These are phyloP conservation scores for Caenorhabditis doughertyi DNA, from an alignment of 2,888 invertebrate genomes.

Conservation along the genomic window DNA sequence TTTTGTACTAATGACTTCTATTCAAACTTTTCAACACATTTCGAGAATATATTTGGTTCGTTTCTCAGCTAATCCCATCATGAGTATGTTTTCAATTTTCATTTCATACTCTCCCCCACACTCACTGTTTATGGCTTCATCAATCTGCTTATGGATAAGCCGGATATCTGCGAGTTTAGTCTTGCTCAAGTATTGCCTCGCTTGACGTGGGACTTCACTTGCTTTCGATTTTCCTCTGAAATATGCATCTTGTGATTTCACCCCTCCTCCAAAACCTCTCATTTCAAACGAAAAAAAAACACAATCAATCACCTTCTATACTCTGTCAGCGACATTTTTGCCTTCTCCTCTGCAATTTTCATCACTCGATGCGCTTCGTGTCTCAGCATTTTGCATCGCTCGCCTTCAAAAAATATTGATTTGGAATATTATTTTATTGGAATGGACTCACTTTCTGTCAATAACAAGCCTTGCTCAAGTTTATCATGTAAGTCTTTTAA, in stretches of 20 bases:
- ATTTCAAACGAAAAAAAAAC: neutral
- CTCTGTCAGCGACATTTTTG: conserved; percentile 90
- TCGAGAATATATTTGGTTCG: too few relatives aligned
- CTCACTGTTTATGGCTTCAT: conserved; percentile 68
- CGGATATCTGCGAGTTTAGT: conserved; percentile 56
- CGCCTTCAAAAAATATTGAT: conserved; percentile 84
- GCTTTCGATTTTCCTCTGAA: conserved; percentile 77
- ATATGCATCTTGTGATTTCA: conserved; percentile 57
- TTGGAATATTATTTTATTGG: neutral
- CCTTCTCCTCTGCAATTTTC: conserved; percentile 93
- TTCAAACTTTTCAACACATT: too few relatives aligned
- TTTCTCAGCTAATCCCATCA: neutral
- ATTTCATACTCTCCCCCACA: neutral
- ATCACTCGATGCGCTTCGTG: conserved; percentile 92
- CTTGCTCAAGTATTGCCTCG: conserved; percentile 69
- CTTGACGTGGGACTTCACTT: conserved; percentile 69
- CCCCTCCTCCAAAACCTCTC: conserved; percentile 77
- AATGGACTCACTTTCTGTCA: conserved; percentile 10
- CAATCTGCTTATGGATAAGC: conserved; percentile 51
- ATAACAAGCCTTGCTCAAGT: neutral
- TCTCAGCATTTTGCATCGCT: conserved; percentile 90
- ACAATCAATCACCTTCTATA: conserved; percentile 71
- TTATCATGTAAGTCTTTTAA: conserved; percentile 7
- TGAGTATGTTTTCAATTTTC: neutral
- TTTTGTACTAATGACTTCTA: too few relatives aligned